Percentiles rank a stretch among this genome's conserved stretches.
These are phyloP conservation scores for Neoaliturus tenellus DNA, from an alignment of 2,888 invertebrate species.

Conservation along the genomic window DNA sequence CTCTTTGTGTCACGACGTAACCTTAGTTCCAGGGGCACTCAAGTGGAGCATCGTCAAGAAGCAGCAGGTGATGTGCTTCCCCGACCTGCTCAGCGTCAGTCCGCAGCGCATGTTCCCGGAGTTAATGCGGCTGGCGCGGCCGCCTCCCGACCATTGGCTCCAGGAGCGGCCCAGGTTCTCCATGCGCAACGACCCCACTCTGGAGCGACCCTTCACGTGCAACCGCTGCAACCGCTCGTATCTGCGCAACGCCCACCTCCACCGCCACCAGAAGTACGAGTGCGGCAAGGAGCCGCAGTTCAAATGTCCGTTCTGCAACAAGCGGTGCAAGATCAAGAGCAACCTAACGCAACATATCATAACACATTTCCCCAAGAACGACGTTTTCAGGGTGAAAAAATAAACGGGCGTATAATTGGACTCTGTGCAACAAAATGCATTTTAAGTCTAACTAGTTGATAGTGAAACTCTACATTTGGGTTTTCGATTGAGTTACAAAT, in stretches of 20 bases:
- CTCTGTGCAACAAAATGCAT: background rate
- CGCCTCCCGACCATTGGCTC: background rate
- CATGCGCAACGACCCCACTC: slow-evolving; percentile 41
- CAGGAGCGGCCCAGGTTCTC: background rate
- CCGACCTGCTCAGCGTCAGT: slow-evolving; percentile 15
- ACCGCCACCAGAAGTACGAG: slow-evolving; percentile 71
- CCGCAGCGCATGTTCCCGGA: slow-evolving; percentile 15
- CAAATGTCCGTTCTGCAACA: slow-evolving; percentile 69
- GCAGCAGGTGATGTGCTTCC: slow-evolving; percentile 42
- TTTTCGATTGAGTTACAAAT: background rate
- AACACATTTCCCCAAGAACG: slow-evolving; percentile 55
- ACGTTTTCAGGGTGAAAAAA: slow-evolving; percentile 47
- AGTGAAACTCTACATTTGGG: background rate
- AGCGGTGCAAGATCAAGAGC: slow-evolving; percentile 55
- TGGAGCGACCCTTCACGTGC: slow-evolving; percentile 43
- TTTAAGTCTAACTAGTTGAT: background rate
- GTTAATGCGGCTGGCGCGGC: slow-evolving; percentile 2
- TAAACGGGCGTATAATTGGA: background rate
- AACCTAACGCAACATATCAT: slow-evolving; percentile 55
- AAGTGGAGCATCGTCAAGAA: slow-evolving; percentile 39
- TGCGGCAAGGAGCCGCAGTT: slow-evolving; percentile 71
- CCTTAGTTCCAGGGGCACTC: slow-evolving; percentile 34
- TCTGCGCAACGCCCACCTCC: slow-evolving; percentile 50
- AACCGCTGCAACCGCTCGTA: slow-evolving; percentile 46
- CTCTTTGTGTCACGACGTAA: too few species aligned